These are phyloP conservation scores for Lutjanus campechanus DNA, from an alignment of 2,797 vertebrate genomes.

Conservation along the genomic window DNA sequence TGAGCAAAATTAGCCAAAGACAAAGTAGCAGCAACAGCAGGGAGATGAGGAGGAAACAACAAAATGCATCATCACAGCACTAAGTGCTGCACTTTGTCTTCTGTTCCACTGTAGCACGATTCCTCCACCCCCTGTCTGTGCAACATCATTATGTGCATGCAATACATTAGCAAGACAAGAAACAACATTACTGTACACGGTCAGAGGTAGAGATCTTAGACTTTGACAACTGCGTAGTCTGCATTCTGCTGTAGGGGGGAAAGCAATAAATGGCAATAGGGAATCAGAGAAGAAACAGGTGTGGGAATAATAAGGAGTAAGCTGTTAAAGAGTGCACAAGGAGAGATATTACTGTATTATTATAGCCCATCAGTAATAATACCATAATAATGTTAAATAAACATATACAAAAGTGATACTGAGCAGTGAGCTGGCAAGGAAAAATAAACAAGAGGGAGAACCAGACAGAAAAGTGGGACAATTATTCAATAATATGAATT, in stretches of 20 bases:
- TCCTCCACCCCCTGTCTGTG: conserved; percentile 37
- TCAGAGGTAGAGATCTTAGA: conserved; percentile 39
- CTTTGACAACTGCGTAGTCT: conserved; percentile 30
- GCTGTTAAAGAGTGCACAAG: neutral
- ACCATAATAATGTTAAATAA: neutral
- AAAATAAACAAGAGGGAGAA: neutral
- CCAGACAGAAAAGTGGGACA: neutral
- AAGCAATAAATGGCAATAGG: conserved; percentile 49
- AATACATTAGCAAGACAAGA: conserved; percentile 46
- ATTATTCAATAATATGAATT: neutral
- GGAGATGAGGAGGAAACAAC: conserved; percentile 13
- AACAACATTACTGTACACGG: conserved; percentile 53
- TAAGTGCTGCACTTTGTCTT: conserved; percentile 48
- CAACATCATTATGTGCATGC: conserved; percentile 54
- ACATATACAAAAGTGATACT: neutral
- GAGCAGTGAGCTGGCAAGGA: neutral
- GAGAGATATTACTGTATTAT: neutral
- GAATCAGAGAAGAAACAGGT: conserved; percentile 39
- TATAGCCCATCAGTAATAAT: neutral
- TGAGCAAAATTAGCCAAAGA: conserved; percentile 3
- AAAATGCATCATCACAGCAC: conserved; percentile 34
- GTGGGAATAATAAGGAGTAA: conserved; percentile 1
- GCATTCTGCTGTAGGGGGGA: conserved; percentile 42
- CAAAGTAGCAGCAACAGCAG: conserved; percentile 30
- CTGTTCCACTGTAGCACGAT: conserved; percentile 7